Evolutionary conservation across 2,888 invertebrate genomes (phyloP).

Genomic region (Drosophila nr. fundita): DNA sequence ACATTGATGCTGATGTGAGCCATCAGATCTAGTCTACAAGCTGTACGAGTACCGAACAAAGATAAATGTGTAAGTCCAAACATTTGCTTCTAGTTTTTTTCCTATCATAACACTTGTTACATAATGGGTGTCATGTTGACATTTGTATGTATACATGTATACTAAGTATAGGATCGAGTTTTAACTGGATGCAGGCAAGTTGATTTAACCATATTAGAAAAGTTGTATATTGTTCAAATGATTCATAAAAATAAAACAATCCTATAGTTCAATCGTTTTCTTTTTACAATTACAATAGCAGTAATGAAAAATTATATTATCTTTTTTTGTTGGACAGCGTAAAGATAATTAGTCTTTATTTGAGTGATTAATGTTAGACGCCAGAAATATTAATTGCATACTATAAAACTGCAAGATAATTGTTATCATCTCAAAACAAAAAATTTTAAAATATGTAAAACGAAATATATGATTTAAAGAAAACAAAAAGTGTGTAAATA

Average conservation of each 20-base stretch:
- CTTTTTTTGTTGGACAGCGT: not conserved
- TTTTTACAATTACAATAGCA: not conserved
- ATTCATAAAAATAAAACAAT: not conserved
- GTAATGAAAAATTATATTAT: not conserved
- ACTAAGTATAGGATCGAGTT: slow-evolving; percentile 5
- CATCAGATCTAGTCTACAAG: slow-evolving; percentile 10
- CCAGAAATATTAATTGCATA: not conserved
- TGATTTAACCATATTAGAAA: not conserved
- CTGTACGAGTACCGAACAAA: not conserved
- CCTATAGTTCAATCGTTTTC: not conserved
- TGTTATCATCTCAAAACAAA: not conserved
- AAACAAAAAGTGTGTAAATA: not conserved
- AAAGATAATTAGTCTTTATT: not conserved
- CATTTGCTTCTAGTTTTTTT: slow-evolving; percentile 29
- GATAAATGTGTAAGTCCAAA: slow-evolving; percentile 11
- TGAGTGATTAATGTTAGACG: not conserved
- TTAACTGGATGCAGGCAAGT: slow-evolving; percentile 24
- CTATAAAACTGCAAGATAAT: slow-evolving; percentile 6
- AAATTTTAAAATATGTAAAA: not conserved
- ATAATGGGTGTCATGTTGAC: slow-evolving; percentile 9
- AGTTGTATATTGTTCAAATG: not conserved
- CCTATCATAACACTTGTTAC: slow-evolving; percentile 12
- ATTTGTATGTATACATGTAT: not conserved
- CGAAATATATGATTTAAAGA: not conserved
- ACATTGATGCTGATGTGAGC: not conserved